Conservation (phyloP, 2,113 vertebrate genomes). For the Hyla sarda region DNA sequence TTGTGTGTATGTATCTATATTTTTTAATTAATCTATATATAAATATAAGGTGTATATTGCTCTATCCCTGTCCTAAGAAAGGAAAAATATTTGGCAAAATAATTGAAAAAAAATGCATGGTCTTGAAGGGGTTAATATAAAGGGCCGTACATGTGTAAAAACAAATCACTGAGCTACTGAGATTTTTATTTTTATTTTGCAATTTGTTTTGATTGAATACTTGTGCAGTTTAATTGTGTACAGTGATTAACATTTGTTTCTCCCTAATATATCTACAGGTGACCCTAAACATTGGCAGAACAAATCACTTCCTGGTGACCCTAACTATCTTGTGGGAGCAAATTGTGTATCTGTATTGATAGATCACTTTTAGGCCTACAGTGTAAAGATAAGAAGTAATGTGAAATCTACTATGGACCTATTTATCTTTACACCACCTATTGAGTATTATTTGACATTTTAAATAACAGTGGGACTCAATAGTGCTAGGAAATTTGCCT, state of each 20-base stretch:
- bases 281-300: slow-evolving; percentile 99
- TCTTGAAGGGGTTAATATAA: too few relatives aligned
- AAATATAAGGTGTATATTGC: too few relatives aligned
- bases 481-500: slow-evolving; percentile 72
- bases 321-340: slow-evolving; percentile 98
- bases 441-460: slow-evolving; percentile 81
- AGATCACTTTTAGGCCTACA: slow-evolving; percentile 95
- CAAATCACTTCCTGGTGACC: slow-evolving; percentile 98
- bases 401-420: slow-evolving; percentile 77
- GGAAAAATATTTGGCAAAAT: too few relatives aligned
- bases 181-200: background rate
- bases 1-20: too few relatives aligned
- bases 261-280: slow-evolving; percentile 75
- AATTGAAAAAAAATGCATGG: too few relatives aligned
- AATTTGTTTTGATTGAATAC: background rate
- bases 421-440: slow-evolving; percentile 66
- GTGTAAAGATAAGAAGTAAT: slow-evolving; percentile 83
- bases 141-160: slow-evolving; percentile 40
- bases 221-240: slow-evolving; percentile 57
- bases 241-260: background rate
- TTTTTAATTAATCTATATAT: too few relatives aligned
- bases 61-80: too few relatives aligned
- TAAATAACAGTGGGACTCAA: slow-evolving; percentile 68
- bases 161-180: slow-evolving; percentile 23
- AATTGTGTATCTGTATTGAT: slow-evolving; percentile 99